Percentiles rank a stretch among this genome's conserved stretches.
phyloP scores from a whole-genome alignment of 2,888 invertebrate species.

The Drosophila neotestacea region DNA sequence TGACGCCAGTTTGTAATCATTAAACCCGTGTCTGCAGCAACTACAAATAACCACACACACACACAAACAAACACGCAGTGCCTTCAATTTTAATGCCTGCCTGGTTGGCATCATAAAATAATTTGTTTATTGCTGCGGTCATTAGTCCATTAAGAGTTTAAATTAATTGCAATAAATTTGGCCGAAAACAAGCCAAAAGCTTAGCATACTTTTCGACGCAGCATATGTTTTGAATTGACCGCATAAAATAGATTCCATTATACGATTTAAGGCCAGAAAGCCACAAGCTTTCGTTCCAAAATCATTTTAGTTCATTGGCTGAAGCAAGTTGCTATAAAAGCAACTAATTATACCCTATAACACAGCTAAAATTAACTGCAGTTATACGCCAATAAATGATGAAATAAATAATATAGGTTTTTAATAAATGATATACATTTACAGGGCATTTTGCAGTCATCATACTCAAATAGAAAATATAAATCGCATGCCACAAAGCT shows the following conservation, averaged over 20 bases:
- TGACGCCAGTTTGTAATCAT: constrained; percentile 70
- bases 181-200: constrained; percentile 28
- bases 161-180: constrained; percentile 73
- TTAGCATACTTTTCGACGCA: constrained; percentile 38
- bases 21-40: constrained; percentile 42
- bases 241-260: constrained; percentile 52
- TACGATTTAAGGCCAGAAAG: constrained; percentile 67
- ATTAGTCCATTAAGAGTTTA: constrained; percentile 73
- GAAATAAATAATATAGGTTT: too few relatives aligned
- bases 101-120: constrained; percentile 61
- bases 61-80: constrained; percentile 3
- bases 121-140: constrained; percentile 75
- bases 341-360: constrained; percentile 37
- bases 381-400: too few relatives aligned
- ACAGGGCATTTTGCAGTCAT: constrained; percentile 6
- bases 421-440: not conserved
- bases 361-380: not conserved
- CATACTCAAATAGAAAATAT: too few relatives aligned
- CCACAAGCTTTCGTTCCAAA: constrained; percentile 42
- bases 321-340: constrained; percentile 20
- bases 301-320: constrained; percentile 43
- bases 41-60: constrained; percentile 12
- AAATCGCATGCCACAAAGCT: not conserved
- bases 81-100: constrained; percentile 20
- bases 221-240: constrained; percentile 37